Conservation (phyloP, 2,888 invertebrate species). For the Palloptera scutellata region DNA sequence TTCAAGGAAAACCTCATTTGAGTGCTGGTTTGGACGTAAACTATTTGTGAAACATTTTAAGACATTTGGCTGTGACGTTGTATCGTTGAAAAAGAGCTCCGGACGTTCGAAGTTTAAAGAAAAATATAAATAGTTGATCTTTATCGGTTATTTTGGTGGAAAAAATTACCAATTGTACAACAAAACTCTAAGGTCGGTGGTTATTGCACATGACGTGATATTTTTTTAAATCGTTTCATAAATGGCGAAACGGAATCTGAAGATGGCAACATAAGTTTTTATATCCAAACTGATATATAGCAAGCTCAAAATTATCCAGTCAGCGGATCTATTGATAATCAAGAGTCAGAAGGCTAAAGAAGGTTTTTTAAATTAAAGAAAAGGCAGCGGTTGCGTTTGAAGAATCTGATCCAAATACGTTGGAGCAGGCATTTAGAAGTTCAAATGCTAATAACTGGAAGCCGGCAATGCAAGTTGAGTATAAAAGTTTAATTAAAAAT, state of each 20-base stretch:
- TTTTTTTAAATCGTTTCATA: conserved; percentile 31
- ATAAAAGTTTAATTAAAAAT: conserved; percentile 37
- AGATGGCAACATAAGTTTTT: neutral
- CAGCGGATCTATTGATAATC: conserved; percentile 26
- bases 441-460: conserved; percentile 11
- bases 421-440: conserved; percentile 17
- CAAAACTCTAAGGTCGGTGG: conserved; percentile 24
- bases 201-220: conserved; percentile 33
- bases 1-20: too few species aligned
- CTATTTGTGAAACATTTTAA: conserved; percentile 27
- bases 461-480: conserved; percentile 22
- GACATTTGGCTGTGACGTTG: conserved; percentile 34
- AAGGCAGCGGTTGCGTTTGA: neutral
- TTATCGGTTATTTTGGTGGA: conserved; percentile 32
- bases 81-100: conserved; percentile 29
- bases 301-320: too few species aligned
- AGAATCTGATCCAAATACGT: conserved; percentile 16
- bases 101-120: conserved; percentile 28
- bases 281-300: too few species aligned
- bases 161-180: conserved; percentile 36
- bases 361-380: conserved; percentile 21
- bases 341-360: conserved; percentile 29
- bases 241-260: neutral
- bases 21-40: neutral
- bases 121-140: conserved; percentile 29